Base-by-base conservation (phyloP, 2,797 vertebrate species). In the Megalops cyprinoides region DNA sequence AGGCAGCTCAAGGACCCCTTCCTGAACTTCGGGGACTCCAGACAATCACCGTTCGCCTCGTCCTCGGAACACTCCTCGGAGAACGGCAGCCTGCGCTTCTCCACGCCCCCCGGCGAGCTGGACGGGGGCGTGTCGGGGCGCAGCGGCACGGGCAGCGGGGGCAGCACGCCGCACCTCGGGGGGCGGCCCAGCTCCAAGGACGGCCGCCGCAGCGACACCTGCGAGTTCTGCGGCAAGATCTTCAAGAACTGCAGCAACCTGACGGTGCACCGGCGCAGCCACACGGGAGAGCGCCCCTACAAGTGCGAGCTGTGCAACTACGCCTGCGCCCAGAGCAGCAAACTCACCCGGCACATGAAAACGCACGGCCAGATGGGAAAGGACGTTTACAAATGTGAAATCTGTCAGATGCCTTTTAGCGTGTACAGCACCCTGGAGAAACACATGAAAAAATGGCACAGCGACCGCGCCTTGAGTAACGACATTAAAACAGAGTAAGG, bases 391-490 rank as follows among this genome's bases (percentile, higher is more conserved):
- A 98, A 98, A 96, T 99, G 98, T 95, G 97, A 99, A 95, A 98
- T 99, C 96, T 99, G 97, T 96, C 97, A 99, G 96, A 99, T 99
- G 97, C 97, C 98, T 97, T 99, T 99, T 95, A 98, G 97, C 95
- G 98, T 99, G 94, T 99, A 99, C 96, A 98, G 97, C 96, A 99
- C 98, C 95, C 97, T 99, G 95, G 98, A 99, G 96, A 99, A 99
- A 97, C 98, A 99, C 96, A 98, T 99, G 97, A 99, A 99, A 97
- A 99, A 99, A 96, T 99, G 98, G 97, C 98, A 99, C 96, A 98
- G 96, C 88, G 97, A 99, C 92, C 97, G 96, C 92, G 96, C 97
- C 92, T 96, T 99, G 94, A 96, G 96, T 95, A 97, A 96, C 92
- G 97, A 99, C 94, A 98, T 99, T 96, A 98, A 98, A 96, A 97